Base-by-base conservation (phyloP, 1,140 invertebrate species). In the Pristionchus pacificus region DNA sequence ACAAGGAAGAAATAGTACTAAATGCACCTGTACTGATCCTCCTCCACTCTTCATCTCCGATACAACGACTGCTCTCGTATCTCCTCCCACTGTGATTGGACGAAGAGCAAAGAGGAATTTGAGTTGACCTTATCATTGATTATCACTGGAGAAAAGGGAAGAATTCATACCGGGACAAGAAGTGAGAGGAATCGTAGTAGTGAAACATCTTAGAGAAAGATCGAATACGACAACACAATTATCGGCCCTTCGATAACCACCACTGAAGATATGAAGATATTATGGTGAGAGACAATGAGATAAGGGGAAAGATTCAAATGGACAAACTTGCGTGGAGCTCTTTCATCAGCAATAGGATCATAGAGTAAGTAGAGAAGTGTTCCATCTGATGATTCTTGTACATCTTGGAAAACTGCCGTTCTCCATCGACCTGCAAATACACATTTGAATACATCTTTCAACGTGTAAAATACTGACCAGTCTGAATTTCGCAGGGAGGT, bases 341-440 rank as follows among this genome's bases (percentile, higher is more conserved):
- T 70, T 49, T 83, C 81, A 67, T 83, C 81, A 1, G 80, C 74
- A 19, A 77, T 31, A 14, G 82, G 82, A 75, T 83, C 81, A 59
- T 83, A 83, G 2, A 83, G 72, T 28, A 82, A 83, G 60, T 83
- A 83, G 10, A 83, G 71, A 59, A 82, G 82, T 59, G 28, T 73
- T 13, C 49, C 59, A 66, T 83, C 81, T n/a, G 76, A 19, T 28
- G 81, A 83, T 67, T 83, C 82, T 60, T 83, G 81, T 13, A 82
- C 74, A 69, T 82, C 80, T 57, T 83, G 81, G 70, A 82, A 49
- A 6, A 49, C 38, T 19, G 38, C 38, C 38, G 19, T 6, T 10
- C 38, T 6, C 38, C 38, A 49, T 10, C 38, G 38, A 49, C 38
- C 38, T 49, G 38, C 6, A 49, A 6, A 49, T 49, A 10, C 38